Evolutionary conservation across 1,140 invertebrate genomes (phyloP), one percentile per base, ranked within the genome.

Genomic region (Metaphire vulgaris): DNA sequence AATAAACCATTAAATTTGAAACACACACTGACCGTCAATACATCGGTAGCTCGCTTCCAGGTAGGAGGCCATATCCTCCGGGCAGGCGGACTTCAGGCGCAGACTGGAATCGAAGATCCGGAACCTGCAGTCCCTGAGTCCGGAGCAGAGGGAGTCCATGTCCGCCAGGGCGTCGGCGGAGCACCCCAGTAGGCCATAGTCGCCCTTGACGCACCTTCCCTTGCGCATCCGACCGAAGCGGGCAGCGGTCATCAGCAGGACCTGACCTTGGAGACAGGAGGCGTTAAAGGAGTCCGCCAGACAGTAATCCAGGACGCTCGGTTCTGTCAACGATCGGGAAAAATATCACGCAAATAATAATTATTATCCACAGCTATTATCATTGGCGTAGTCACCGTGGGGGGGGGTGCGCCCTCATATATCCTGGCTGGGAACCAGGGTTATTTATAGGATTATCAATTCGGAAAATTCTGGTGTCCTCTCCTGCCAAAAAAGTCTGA

Each of bases 151-250:
- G 30, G 30, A 21, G 67, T 77, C 76, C 33, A 77, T 21, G 65
- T 73, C 14, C n/a, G 30, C 31, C 16, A 77, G 72, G 1, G 72
- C 76, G 67, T 77, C 72, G 2, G 65, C 66, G 28, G 66, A 21
- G 34, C 76, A 77, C 1, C 76, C 76, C 15, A 74, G 30, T 33
- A 69, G 66, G 65, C 76, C 76, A 33, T 69, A 77, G 33, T 77
- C 66, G 31, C 66, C 72, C 2, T 72, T 70, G 28, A 74, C 66
- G 31, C 76, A 77, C 29, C 71, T 75, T 66, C 76, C 75, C 0
- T 1, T 1, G 67, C 67, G 67, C 67, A 68, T 68, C 26, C 67
- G 67, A 26, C 67, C 67, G 67, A 29, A 68, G 67, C 28, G 67
- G 26, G 67, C 28, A 29, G 67, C 28, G 26, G 67, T 68, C 67